Evolutionary conservation across 2,888 invertebrate species (phyloP).

Genomic region (Xylophagus ater): DNA sequence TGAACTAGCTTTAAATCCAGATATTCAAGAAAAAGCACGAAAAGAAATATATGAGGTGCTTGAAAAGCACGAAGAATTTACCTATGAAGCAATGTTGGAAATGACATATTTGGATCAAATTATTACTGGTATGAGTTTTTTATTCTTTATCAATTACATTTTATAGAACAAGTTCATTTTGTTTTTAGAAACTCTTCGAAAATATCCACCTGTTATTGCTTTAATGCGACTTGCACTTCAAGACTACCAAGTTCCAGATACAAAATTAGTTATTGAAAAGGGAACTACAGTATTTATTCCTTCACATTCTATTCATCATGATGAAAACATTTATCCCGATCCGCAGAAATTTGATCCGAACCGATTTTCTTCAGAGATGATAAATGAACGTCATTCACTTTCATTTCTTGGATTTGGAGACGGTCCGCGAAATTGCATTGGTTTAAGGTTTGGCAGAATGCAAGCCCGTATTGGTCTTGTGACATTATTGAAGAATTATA

Average conservation of each 20-base stretch:
- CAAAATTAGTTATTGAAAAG: constrained; percentile 39
- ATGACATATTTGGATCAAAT: neutral
- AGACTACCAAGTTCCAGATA: constrained; percentile 40
- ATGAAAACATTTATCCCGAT: constrained; percentile 50
- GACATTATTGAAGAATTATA: constrained; percentile 9
- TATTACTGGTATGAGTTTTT: constrained; percentile 20
- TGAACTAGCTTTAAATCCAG: neutral
- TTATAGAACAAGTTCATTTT: neutral
- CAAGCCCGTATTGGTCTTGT: constrained; percentile 20
- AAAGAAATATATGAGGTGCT: neutral
- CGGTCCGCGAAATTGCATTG: constrained; percentile 38
- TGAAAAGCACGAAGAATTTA: neutral
- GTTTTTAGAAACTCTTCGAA: constrained; percentile 43
- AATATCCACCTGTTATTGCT: constrained; percentile 43
- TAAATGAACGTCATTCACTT: constrained; percentile 34
- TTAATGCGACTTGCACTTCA: constrained; percentile 40
- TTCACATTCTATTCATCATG: constrained; percentile 47
- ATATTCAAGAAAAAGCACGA: neutral
- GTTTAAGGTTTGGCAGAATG: constrained; percentile 31
- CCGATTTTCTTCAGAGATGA: constrained; percentile 45
- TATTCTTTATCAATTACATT: neutral
- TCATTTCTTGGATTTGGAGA: constrained; percentile 39
- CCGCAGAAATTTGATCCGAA: constrained; percentile 52
- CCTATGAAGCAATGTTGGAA: neutral
- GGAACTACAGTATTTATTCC: constrained; percentile 45